phyloP scores from a whole-genome alignment of 2,888 invertebrate genomes.

The Leucophora obtusa region DNA sequence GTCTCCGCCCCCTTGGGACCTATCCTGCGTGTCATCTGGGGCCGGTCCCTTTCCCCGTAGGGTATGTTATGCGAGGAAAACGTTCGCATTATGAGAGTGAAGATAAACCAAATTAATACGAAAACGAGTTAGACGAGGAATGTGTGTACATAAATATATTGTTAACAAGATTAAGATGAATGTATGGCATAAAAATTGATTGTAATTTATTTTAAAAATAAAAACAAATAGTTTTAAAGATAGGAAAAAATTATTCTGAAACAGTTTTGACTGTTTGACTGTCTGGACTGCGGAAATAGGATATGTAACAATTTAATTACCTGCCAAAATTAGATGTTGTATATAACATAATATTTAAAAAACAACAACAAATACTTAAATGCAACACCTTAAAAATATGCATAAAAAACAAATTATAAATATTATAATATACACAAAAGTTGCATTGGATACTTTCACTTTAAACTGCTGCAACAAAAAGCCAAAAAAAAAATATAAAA shows the following conservation, averaged over 20 bases:
- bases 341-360: background rate
- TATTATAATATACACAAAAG: slow-evolving; percentile 7
- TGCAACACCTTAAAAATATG: background rate
- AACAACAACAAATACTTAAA: background rate
- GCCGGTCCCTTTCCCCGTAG: no score
- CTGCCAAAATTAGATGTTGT: background rate
- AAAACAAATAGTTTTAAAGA: background rate
- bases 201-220: background rate
- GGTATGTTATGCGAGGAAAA: no score
- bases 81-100: no score
- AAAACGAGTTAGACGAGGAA: no score
- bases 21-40: no score
- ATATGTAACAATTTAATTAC: background rate
- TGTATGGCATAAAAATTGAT: background rate
- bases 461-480: slow-evolving; percentile 21
- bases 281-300: background rate
- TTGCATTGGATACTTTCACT: slow-evolving; percentile 38
- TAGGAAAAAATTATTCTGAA: background rate
- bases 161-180: slow-evolving; percentile 4
- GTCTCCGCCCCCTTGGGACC: no score
- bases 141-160: background rate
- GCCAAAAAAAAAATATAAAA: slow-evolving; percentile 3
- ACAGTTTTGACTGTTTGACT: background rate
- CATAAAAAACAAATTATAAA: background rate
- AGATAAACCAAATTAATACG: no score